Percentiles rank a stretch among this genome's conserved stretches.
These are phyloP conservation scores for Elephantulus edwardii DNA, from an alignment of 2,113 vertebrate genomes.

Conservation along the genomic window DNA sequence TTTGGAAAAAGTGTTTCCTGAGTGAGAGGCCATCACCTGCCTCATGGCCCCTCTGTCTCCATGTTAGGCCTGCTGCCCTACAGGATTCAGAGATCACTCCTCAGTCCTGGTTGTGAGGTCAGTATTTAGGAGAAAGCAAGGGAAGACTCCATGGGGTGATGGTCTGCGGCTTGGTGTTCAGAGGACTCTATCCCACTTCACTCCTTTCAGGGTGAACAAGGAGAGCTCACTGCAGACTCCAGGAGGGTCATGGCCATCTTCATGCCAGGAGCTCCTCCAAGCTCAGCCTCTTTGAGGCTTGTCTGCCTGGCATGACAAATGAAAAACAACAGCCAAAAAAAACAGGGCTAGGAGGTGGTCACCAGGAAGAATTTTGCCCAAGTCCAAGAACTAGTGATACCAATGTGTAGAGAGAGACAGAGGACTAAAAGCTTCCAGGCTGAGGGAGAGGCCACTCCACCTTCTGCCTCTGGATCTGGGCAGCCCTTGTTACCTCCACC, in stretches of 20 bases:
- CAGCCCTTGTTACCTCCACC: not conserved
- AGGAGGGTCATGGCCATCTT: not conserved
- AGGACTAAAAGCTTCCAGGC: not conserved
- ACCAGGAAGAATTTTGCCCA: not conserved
- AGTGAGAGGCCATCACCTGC: not conserved
- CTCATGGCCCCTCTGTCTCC: not conserved
- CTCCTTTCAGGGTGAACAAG: not conserved
- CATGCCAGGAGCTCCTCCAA: not conserved
- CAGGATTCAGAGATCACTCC: not conserved
- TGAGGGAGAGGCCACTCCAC: not conserved
- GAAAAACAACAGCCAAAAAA: no score
- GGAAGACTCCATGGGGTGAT: accelerated
- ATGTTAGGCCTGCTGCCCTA: not conserved
- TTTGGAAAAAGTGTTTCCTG: not conserved
- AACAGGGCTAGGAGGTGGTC: not conserved
- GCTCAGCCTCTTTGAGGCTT: not conserved
- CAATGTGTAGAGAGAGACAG: not conserved
- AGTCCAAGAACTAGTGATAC: not conserved
- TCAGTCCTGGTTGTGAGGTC: not conserved
- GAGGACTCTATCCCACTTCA: not conserved
- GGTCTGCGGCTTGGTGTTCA: not conserved
- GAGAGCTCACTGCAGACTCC: not conserved
- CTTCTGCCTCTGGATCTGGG: not conserved
- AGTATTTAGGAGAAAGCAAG: not conserved
- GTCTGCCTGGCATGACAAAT: no score